Evolutionary conservation across 2,888 invertebrate species (phyloP), one percentile per base, ranked within the genome.

Genomic region (Amphiduros pacificus): DNA sequence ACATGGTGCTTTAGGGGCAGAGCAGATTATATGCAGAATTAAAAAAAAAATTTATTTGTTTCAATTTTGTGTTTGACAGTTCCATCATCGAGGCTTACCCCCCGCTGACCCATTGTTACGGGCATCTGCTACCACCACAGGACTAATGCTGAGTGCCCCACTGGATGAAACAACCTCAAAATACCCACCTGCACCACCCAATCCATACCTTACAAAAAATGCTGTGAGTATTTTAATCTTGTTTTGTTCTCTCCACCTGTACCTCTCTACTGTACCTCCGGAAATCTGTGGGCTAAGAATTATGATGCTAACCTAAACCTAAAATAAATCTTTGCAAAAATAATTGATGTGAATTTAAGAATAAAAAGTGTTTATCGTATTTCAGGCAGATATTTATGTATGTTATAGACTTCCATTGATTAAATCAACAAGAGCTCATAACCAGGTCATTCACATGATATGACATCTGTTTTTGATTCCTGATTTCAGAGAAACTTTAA

Each of bases 401-500:
- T 44, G n/a, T n/a, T 44, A n/a, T 6, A 36, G 17, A 36, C 11
- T 36, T 11, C 44, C 5, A 20, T 44, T n/a, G 24, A 51, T 14
- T 24, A 5, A 27, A 51, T 27, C 4, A 6, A 51, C 24, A 3
- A 17, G 14, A 26, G 28, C 28, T 54, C 20, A 17, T 31, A 11
- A 52, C 27, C 28, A 9, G 9, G 24, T 9, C 11, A 52, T 52
- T 27, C 9, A 27, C 26, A 24, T 52, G 22, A 49, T 9, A 14
- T 6, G 22, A 9, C 26, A 14, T 11, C 11, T 9, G 5, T 9
- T 14, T 9, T 20, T 20, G 5, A 17, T 60, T 53, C 44, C 52
- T 52, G 4, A 53, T 75, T 73, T 36, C 75, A 78, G 78, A 64
- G 57, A 49, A 72, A 71, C 56, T 77, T 74, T 70, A 71, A 71